A percentile compares a stretch with the other conserved stretches of the same genome.
Conservation (phyloP, 2,888 invertebrate genomes). For the Boloria euphrosyne region DNA sequence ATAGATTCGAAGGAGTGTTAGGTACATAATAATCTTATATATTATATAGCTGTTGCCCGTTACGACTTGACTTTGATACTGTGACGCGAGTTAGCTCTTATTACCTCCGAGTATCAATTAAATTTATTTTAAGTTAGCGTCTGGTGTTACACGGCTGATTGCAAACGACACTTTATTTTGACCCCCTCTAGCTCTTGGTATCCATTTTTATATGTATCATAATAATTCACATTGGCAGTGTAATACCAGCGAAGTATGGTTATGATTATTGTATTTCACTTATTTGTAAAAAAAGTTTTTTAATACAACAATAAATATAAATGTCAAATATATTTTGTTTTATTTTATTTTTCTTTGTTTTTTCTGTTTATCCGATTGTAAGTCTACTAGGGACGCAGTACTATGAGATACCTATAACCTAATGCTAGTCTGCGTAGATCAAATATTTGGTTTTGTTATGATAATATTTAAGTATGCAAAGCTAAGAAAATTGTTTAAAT, state of each 20-base stretch:
- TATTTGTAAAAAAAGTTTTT: slow-evolving; percentile 81
- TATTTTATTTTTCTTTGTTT: slow-evolving; percentile 35
- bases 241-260: slow-evolving; percentile 64
- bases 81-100: slow-evolving; percentile 74
- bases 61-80: slow-evolving; percentile 78
- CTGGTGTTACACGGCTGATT: slow-evolving; percentile 57
- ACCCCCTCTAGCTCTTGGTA: slow-evolving; percentile 35
- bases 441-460: too few relatives aligned
- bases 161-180: slow-evolving; percentile 35
- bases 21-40: slow-evolving; percentile 54
- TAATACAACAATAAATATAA: slow-evolving; percentile 82
- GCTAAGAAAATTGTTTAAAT: too few relatives aligned
- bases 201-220: slow-evolving; percentile 39
- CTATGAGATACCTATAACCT: too few relatives aligned
- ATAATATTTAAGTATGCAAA: too few relatives aligned
- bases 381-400: too few relatives aligned
- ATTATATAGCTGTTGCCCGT: slow-evolving; percentile 6
- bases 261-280: slow-evolving; percentile 79
- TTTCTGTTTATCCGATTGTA: background rate
- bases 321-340: slow-evolving; percentile 76
- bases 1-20: slow-evolving; percentile 68
- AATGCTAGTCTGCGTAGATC: too few relatives aligned
- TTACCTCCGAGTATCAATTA: slow-evolving; percentile 83
- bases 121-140: slow-evolving; percentile 71
- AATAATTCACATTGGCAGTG: slow-evolving; percentile 50